phyloP scores from a whole-genome alignment of 2,113 vertebrate genomes.

The Thamnaconus septentrionalis region DNA sequence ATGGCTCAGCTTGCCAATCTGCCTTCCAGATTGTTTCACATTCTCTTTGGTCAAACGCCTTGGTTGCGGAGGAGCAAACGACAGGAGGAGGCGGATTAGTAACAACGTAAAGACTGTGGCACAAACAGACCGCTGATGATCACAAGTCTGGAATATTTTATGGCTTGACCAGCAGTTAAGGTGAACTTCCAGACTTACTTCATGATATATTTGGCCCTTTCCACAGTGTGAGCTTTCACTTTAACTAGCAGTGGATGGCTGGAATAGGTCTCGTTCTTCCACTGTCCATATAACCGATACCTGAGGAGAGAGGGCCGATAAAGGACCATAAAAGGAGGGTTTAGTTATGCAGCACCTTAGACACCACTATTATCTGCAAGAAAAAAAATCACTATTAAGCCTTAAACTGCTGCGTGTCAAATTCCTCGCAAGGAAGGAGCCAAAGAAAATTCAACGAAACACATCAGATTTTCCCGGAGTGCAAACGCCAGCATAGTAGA shows the following conservation, averaged over 20 bases:
- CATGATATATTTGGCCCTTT: conserved; percentile 94
- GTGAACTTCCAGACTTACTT: conserved; percentile 81
- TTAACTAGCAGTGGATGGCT: conserved; percentile 94
- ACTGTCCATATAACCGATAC: conserved; percentile 96
- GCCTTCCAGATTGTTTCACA: conserved; percentile 97
- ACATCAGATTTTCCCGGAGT: not conserved
- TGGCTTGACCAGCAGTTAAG: not conserved
- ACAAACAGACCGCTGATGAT: too few relatives aligned
- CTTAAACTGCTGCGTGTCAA: too few relatives aligned
- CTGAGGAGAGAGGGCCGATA: conserved; percentile 62
- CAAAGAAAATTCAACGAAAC: not conserved
- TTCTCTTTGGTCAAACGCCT: conserved; percentile 99
- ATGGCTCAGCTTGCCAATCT: conserved; percentile 98
- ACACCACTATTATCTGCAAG: too few relatives aligned
- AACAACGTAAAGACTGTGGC: too few relatives aligned
- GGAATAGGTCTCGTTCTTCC: conserved; percentile 97
- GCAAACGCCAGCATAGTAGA: not conserved
- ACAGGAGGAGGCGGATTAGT: conserved; percentile 22
- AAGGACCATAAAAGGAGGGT: not conserved
- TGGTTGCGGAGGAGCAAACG: not conserved
- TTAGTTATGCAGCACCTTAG: not conserved
- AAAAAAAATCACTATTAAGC: too few relatives aligned
- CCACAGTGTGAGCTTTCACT: conserved; percentile 97
- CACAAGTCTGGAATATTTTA: too few relatives aligned
- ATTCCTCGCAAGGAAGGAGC: not conserved